phyloP scores from a whole-genome alignment of 92 coral and sea anemone species.

The Palythoa grandiflora region DNA sequence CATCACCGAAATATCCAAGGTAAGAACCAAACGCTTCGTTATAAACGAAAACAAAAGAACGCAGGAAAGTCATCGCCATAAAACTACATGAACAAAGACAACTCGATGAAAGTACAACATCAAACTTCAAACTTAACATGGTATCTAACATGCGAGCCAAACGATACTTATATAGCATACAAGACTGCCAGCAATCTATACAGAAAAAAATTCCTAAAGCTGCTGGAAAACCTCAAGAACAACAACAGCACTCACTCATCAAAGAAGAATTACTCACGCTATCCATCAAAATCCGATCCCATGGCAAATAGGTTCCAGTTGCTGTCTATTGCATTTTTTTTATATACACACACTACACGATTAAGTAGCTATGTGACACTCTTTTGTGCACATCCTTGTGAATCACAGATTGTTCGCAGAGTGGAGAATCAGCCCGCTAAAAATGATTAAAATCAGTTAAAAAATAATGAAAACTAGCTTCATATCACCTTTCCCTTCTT shows the following conservation, averaged over 20 bases:
- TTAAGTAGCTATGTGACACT: too few relatives aligned
- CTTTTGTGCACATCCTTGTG: too few relatives aligned
- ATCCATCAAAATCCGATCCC: too few relatives aligned
- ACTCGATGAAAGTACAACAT: constrained; percentile 30
- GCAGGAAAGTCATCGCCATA: constrained; percentile 34
- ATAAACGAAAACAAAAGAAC: constrained; percentile 46
- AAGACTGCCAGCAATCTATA: constrained; percentile 55
- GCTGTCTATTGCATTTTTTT: too few relatives aligned
- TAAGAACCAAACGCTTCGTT: constrained; percentile 48
- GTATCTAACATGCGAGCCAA: constrained; percentile 13
- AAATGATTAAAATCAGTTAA: too few relatives aligned
- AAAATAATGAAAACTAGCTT: too few relatives aligned
- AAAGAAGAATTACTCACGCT: too few relatives aligned
- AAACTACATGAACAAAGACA: constrained; percentile 40
- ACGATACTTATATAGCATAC: constrained; percentile 42
- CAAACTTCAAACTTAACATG: constrained; percentile 33
- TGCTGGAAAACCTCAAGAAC: constrained; percentile 34
- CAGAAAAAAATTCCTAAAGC: constrained; percentile 20
- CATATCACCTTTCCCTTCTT: too few relatives aligned
- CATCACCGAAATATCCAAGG: constrained; percentile 50
- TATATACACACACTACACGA: too few relatives aligned
- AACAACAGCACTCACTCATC: neutral
- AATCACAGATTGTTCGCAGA: too few relatives aligned
- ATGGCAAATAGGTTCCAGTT: neutral
- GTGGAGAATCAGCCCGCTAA: too few relatives aligned